Conservation (phyloP, 2,113 vertebrate genomes). For the Oxyruncus cristatus region DNA sequence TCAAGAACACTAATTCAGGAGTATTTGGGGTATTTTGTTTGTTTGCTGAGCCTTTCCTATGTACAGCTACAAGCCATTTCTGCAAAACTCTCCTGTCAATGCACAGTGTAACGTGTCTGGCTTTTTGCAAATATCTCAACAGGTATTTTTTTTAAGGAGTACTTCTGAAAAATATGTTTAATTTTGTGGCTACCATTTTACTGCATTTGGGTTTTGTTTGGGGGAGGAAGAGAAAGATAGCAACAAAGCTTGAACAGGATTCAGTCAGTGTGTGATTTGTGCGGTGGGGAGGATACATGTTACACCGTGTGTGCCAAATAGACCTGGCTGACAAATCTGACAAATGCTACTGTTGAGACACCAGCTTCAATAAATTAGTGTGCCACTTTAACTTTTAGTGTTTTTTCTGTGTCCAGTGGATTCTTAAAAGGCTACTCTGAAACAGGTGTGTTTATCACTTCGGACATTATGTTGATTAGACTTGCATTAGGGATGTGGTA, state of each 20-base stretch:
- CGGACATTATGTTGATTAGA: fast-evolving
- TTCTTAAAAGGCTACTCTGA: not conserved
- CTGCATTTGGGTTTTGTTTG: not conserved
- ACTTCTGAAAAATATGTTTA: not conserved
- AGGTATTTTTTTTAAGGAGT: not conserved
- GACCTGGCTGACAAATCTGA: not conserved
- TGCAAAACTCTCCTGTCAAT: fast-evolving
- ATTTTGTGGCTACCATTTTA: not conserved
- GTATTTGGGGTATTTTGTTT: not conserved
- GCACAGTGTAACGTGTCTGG: fast-evolving
- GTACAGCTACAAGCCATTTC: not conserved
- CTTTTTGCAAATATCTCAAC: not conserved
- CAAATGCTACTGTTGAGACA: not conserved
- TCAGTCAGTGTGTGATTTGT: not conserved
- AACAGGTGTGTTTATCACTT: not conserved
- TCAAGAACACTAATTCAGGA: not conserved
- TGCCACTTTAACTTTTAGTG: not conserved
- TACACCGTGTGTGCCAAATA: not conserved
- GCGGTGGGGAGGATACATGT: not conserved
- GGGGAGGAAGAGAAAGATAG: not conserved
- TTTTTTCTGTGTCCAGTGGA: not conserved
- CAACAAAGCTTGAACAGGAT: not conserved
- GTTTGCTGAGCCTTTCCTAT: not conserved
- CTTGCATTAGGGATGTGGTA: not conserved
- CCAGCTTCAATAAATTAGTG: not conserved